phyloP scores from a whole-genome alignment of 2,113 vertebrate genomes.

The Dunckerocampus dactyliophorus region DNA sequence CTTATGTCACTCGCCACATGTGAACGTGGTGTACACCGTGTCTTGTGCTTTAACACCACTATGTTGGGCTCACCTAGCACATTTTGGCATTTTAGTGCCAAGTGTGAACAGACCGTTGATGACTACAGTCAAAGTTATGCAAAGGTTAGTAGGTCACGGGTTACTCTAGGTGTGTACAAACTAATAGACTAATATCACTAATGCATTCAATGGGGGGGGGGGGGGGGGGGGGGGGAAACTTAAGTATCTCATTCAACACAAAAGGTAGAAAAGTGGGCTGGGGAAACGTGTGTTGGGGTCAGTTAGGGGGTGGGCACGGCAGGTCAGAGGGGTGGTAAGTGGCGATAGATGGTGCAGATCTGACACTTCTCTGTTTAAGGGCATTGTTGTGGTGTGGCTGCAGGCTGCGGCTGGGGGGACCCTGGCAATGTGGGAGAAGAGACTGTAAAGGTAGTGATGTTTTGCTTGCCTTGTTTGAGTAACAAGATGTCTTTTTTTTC shows the following conservation, averaged over 20 bases:
- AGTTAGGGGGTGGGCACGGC: conserved; percentile 5
- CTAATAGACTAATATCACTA: background rate
- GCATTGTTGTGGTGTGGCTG: conserved; percentile 70
- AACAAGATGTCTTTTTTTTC: conserved; percentile 52
- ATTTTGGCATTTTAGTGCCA: conserved; percentile 18
- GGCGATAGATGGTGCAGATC: conserved; percentile 60
- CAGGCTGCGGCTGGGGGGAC: conserved; percentile 63
- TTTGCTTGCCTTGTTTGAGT: conserved; percentile 71
- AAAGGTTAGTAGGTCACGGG: background rate
- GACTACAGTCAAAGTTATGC: background rate
- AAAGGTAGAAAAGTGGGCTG: background rate
- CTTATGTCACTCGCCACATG: background rate
- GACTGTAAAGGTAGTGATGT: conserved; percentile 68
- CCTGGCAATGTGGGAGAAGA: conserved; percentile 64
- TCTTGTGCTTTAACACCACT: background rate
- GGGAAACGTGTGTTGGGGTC: conserved; percentile 1
- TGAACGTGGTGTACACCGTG: background rate
- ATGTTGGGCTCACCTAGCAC: background rate
- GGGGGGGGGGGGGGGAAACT: conserved; percentile 17
- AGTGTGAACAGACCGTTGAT: conserved; percentile 4
- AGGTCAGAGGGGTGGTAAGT: conserved; percentile 39
- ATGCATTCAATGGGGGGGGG: conserved; percentile 1
- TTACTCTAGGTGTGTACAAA: background rate
- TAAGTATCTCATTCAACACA: background rate
- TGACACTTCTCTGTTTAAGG: conserved; percentile 72